phyloP scores from a whole-genome alignment of 2,113 vertebrate genomes.

The Pluvialis apricaria region DNA sequence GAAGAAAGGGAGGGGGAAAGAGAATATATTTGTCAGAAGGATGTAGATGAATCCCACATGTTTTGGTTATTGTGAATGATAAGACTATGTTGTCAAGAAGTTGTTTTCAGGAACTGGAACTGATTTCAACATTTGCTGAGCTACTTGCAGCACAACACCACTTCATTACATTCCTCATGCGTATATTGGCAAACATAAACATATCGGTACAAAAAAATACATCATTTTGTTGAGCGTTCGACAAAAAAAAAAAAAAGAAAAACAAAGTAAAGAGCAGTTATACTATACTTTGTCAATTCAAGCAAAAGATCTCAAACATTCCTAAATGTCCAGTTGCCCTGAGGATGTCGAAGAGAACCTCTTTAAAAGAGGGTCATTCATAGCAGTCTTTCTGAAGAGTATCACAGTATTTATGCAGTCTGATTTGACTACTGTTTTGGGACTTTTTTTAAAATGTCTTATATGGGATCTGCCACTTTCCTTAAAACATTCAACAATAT shows the following conservation, averaged over 20 bases:
- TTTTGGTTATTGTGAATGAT: conserved; percentile 52
- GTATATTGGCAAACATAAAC: conserved; percentile 49
- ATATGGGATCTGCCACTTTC: not conserved
- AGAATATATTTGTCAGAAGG: conserved; percentile 32
- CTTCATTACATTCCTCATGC: conserved; percentile 76
- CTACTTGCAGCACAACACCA: conserved; percentile 53
- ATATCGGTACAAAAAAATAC: not conserved
- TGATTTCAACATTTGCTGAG: conserved; percentile 62
- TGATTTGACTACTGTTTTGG: conserved; percentile 25
- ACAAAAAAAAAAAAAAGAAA: not conserved
- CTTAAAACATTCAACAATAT: conserved; percentile 1
- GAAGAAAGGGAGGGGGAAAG: not conserved
- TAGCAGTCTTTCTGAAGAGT: not conserved
- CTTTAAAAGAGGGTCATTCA: not conserved
- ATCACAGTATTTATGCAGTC: not conserved
- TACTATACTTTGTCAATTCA: not conserved
- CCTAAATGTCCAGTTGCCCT: conserved; percentile 22
- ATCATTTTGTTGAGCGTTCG: not conserved
- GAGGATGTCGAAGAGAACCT: not conserved
- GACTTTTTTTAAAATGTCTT: not conserved
- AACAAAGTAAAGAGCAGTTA: not conserved
- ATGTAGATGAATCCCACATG: conserved; percentile 42
- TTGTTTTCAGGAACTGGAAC: conserved; percentile 68
- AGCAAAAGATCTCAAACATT: conserved; percentile 57
- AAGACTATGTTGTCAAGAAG: conserved; percentile 53